Evolutionary conservation across 2,797 vertebrate species (phyloP).

Genomic region (Girardinus metallicus): DNA sequence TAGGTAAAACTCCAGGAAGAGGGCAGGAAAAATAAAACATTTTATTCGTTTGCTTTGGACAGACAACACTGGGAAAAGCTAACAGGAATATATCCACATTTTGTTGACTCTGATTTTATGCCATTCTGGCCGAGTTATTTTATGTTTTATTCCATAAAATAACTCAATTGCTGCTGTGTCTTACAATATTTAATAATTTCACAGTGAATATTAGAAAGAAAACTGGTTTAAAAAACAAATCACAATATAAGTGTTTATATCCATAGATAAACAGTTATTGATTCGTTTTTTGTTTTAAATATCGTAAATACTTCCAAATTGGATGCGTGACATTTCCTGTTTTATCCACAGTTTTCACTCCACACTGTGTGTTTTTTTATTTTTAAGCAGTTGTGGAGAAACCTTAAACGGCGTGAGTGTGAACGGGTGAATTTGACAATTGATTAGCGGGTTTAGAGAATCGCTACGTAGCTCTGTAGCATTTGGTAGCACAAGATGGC

Average conservation of each 20-base stretch:
- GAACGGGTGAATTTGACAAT: background rate
- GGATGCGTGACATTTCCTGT: too few relatives aligned
- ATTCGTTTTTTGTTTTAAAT: too few relatives aligned
- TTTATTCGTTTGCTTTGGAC: background rate
- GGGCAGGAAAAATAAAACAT: background rate
- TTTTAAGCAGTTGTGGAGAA: too few relatives aligned
- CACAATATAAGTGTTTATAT: too few relatives aligned
- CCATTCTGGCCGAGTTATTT: background rate
- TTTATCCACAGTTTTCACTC: too few relatives aligned
- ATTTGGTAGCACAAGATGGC: background rate
- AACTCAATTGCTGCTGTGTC: background rate
- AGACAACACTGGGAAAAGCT: background rate
- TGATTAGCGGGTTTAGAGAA: background rate
- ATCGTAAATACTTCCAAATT: too few relatives aligned
- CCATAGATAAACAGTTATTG: too few relatives aligned
- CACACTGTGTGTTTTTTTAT: too few relatives aligned
- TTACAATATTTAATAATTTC: background rate
- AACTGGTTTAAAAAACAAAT: background rate
- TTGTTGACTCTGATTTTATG: background rate
- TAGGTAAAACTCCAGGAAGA: conserved; percentile 13
- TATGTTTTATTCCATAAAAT: background rate
- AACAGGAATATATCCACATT: background rate
- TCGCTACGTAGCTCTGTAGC: too few relatives aligned
- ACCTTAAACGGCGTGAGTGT: too few relatives aligned
- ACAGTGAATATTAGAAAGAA: background rate